A percentile compares a stretch with the other conserved stretches of the same genome.
These are phyloP conservation scores for Eupithecia exiguata DNA, from an alignment of 2,888 invertebrate genomes.

Conservation along the genomic window DNA sequence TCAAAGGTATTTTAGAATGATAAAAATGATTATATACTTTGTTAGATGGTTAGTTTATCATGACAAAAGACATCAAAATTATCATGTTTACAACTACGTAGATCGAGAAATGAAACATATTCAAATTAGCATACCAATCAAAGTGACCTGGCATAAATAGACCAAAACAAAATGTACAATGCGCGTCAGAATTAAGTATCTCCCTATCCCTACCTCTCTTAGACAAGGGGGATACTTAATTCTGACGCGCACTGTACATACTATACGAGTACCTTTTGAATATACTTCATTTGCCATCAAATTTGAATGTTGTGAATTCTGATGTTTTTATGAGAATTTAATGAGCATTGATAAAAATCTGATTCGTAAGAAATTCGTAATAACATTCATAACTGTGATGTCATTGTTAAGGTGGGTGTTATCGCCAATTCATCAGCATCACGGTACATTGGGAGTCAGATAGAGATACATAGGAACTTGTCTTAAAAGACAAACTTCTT, in stretches of 20 bases:
- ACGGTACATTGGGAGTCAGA: constrained; percentile 13
- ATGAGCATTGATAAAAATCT: constrained; percentile 30
- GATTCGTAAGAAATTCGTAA: not conserved
- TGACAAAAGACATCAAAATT: constrained; percentile 4
- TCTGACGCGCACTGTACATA: no score
- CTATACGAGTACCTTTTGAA: no score
- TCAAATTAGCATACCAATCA: not conserved
- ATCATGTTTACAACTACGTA: constrained; percentile 9
- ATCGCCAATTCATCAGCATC: constrained; percentile 28
- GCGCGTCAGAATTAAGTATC: no score
- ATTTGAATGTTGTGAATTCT: constrained; percentile 1
- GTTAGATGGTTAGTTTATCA: constrained; percentile 4
- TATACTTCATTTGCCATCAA: no score
- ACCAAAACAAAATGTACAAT: constrained; percentile 13
- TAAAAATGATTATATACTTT: not conserved
- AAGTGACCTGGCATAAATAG: not conserved
- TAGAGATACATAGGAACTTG: constrained; percentile 2
- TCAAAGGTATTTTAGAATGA: not conserved
- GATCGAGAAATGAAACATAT: not conserved
- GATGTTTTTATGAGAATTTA: not conserved
- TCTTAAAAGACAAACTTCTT: not conserved
- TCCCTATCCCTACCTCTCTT: no score
- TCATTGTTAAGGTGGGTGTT: constrained; percentile 24
- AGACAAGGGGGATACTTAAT: no score
- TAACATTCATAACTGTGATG: constrained; percentile 13